phyloP scores from a whole-genome alignment of 2,113 vertebrate species.

The Indicator indicator region DNA sequence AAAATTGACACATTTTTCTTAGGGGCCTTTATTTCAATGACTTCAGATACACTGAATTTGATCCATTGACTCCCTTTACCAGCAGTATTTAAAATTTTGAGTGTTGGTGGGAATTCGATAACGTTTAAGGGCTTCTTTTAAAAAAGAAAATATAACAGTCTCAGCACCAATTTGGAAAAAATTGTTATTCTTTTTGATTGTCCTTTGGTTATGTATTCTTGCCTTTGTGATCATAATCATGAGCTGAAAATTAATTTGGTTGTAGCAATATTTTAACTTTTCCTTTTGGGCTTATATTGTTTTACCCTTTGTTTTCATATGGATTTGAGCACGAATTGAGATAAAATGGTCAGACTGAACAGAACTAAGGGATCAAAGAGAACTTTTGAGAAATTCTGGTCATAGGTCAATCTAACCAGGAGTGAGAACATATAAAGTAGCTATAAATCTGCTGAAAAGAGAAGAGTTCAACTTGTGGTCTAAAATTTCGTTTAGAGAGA shows the following conservation, averaged over 20 bases:
- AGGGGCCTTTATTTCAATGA: conserved; percentile 79
- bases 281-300: neutral
- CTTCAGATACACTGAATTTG: conserved; percentile 81
- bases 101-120: conserved; percentile 68
- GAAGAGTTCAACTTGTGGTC: conserved; percentile 3
- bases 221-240: conserved; percentile 2
- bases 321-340: neutral
- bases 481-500: conserved; percentile 5
- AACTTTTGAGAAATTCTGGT: conserved; percentile 47
- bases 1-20: conserved; percentile 85
- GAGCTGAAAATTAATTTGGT: conserved; percentile 27
- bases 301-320: neutral
- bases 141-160: conserved; percentile 46
- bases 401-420: conserved; percentile 41
- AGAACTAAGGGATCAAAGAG: conserved; percentile 50
- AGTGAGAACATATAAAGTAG: conserved; percentile 39
- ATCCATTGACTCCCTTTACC: conserved; percentile 79
- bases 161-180: conserved; percentile 58
- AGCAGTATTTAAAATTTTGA: conserved; percentile 78
- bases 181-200: conserved; percentile 2
- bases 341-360: conserved; percentile 1
- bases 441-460: conserved; percentile 55
- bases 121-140: conserved; percentile 57
- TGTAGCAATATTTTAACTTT: conserved; percentile 29
- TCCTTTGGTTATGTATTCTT: conserved; percentile 18